Conservation (phyloP, 2,888 invertebrate species). For the Meganola albula region DNA sequence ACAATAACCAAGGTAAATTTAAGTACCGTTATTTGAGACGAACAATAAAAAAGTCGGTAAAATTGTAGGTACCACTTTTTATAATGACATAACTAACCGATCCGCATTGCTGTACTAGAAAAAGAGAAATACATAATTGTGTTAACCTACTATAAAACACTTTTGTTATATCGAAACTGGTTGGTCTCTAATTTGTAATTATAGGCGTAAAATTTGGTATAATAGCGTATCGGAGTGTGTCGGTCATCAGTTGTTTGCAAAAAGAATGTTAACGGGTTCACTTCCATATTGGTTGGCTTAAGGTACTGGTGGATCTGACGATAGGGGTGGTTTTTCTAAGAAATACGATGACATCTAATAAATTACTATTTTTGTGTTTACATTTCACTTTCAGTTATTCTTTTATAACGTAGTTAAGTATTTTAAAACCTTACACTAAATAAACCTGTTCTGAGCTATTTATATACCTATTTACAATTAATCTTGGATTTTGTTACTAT, state of each 20-base stretch:
- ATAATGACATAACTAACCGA: constrained; percentile 27
- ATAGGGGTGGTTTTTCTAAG: no score
- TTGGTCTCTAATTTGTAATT: constrained; percentile 53
- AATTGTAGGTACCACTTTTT: constrained; percentile 24
- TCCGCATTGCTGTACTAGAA: constrained; percentile 14
- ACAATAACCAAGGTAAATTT: constrained; percentile 22
- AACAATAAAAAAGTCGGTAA: constrained; percentile 21
- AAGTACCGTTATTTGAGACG: constrained; percentile 20
- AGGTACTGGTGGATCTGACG: no score
- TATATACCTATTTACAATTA: no score
- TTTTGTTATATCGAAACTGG: constrained; percentile 34
- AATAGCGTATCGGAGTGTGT: constrained; percentile 46
- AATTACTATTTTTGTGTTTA: no score
- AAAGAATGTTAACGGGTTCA: constrained; percentile 62
- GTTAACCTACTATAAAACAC: constrained; percentile 34
- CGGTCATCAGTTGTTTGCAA: constrained; percentile 49
- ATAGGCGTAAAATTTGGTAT: constrained; percentile 54
- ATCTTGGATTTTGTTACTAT: no score
- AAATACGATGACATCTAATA: no score
- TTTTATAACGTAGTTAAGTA: no score
- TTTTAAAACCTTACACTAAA: no score
- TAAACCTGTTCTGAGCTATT: no score
- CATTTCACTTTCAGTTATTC: no score
- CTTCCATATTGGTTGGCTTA: constrained; percentile 50
- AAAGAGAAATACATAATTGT: constrained; percentile 28